These are phyloP conservation scores for Aphelenchoides fujianensis DNA, from an alignment of 1,140 invertebrate genomes.

Conservation along the genomic window DNA sequence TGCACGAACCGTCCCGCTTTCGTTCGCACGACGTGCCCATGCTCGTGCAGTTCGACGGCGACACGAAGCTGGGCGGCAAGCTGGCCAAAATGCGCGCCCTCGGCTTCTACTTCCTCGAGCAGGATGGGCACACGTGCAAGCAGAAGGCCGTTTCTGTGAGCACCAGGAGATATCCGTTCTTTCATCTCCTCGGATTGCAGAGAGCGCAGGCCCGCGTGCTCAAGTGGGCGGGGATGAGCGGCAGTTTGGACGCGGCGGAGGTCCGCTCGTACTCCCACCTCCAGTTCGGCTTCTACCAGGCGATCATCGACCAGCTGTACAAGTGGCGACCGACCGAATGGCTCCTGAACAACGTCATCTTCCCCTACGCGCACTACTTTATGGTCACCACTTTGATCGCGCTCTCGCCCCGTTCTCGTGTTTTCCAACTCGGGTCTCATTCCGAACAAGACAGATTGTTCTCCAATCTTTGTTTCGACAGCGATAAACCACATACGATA, in stretches of 20 bases:
- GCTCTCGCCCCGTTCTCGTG: constrained; percentile 34
- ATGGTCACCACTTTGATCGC: too few relatives aligned
- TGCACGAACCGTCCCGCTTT: constrained; percentile 37
- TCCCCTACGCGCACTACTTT: constrained; percentile 58
- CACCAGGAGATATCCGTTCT: background rate
- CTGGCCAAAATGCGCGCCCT: constrained; percentile 49
- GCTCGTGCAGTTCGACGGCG: constrained; percentile 58
- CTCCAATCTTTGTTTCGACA: too few relatives aligned
- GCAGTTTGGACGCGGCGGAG: background rate
- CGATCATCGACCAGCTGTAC: constrained; percentile 52
- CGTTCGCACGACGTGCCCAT: constrained; percentile 27
- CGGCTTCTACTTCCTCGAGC: constrained; percentile 56
- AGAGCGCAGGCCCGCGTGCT: constrained; percentile 14
- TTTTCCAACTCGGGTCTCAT: background rate
- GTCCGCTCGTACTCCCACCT: constrained; percentile 45
- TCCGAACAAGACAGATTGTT: too few relatives aligned
- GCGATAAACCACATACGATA: too few relatives aligned
- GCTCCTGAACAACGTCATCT: constrained; percentile 47
- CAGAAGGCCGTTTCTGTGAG: constrained; percentile 39
- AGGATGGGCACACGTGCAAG: constrained; percentile 48
- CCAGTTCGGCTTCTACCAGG: constrained; percentile 57
- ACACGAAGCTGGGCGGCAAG: constrained; percentile 58
- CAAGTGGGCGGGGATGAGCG: constrained; percentile 22
- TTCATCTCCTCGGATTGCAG: constrained; percentile 18
- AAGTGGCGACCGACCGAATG: constrained; percentile 36